Conservation (phyloP, 2,888 invertebrate species). For the Neoaliturus tenellus region DNA sequence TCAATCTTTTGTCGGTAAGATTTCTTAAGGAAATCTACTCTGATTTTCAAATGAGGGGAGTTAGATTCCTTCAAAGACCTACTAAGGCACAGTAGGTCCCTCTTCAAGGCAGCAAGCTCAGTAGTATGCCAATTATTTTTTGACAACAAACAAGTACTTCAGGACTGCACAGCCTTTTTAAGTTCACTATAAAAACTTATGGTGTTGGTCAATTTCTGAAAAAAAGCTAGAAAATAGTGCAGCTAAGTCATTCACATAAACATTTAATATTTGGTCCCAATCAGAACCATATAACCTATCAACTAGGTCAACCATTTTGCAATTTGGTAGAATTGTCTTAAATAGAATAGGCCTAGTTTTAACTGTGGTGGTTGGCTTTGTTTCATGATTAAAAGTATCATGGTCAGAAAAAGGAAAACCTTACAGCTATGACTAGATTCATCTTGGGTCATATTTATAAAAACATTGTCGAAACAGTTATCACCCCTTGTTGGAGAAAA, state of each 20-base stretch:
- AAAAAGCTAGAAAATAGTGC: too few relatives aligned
- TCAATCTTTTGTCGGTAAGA: not conserved
- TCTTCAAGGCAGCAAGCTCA: not conserved
- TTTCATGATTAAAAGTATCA: not conserved
- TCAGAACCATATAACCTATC: not conserved
- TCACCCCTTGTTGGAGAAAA: not conserved
- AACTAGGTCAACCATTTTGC: not conserved
- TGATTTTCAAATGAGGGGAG: not conserved
- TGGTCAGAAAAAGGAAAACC: constrained; percentile 2
- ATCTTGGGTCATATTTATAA: not conserved
- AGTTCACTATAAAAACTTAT: not conserved
- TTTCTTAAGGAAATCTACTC: not conserved
- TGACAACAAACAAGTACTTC: not conserved
- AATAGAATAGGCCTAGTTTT: not conserved
- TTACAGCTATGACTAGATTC: constrained; percentile 12
- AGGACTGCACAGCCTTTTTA: not conserved
- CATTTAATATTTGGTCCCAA: too few relatives aligned
- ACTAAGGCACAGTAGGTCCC: not conserved
- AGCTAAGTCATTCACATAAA: too few relatives aligned
- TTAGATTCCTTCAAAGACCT: not conserved
- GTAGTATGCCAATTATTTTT: not conserved
- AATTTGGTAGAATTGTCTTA: not conserved
- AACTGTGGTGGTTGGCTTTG: not conserved
- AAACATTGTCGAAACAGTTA: not conserved
- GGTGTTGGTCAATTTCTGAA: not conserved